Evolutionary conservation across 2,888 invertebrate species (phyloP).

Genomic region (Lithophane ornitopus): DNA sequence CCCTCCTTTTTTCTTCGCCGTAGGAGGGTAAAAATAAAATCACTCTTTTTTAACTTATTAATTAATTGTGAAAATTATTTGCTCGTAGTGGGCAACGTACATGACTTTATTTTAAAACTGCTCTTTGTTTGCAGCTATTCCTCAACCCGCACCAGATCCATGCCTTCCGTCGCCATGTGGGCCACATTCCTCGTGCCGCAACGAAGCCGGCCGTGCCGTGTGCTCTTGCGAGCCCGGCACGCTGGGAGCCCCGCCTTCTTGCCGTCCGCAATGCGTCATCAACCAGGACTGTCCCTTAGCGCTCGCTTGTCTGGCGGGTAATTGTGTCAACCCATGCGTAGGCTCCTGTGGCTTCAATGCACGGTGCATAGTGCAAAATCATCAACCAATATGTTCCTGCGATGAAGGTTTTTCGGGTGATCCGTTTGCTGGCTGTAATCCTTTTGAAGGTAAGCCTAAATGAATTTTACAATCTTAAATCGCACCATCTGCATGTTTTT

Average conservation of each 20-base stretch:
- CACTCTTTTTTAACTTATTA: background rate
- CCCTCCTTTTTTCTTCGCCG: too few species aligned
- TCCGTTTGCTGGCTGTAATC: conserved; percentile 94
- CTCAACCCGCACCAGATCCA: conserved; percentile 87
- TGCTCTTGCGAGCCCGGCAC: conserved; percentile 94
- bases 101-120: background rate
- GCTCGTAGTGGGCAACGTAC: too few species aligned
- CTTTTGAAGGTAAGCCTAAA: conserved; percentile 88
- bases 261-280: conserved; percentile 94
- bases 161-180: conserved; percentile 94
- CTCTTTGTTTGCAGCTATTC: conserved; percentile 73
- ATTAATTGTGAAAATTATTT: background rate
- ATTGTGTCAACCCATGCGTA: conserved; percentile 94
- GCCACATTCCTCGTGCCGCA: conserved; percentile 91
- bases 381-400: conserved; percentile 94
- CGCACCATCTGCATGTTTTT: conserved; percentile 66
- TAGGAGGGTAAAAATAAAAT: too few species aligned
- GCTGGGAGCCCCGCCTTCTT: conserved; percentile 95
- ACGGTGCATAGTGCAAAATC: conserved; percentile 93
- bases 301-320: conserved; percentile 93
- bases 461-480: conserved; percentile 19
- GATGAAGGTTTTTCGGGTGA: conserved; percentile 94
- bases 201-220: conserved; percentile 92
- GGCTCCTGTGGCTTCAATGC: conserved; percentile 95
- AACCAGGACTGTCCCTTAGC: conserved; percentile 94